Percentiles rank a stretch among this genome's conserved stretches.
These are phyloP conservation scores for Polymixis flavicincta DNA, from an alignment of 2,888 invertebrate species.

Conservation along the genomic window DNA sequence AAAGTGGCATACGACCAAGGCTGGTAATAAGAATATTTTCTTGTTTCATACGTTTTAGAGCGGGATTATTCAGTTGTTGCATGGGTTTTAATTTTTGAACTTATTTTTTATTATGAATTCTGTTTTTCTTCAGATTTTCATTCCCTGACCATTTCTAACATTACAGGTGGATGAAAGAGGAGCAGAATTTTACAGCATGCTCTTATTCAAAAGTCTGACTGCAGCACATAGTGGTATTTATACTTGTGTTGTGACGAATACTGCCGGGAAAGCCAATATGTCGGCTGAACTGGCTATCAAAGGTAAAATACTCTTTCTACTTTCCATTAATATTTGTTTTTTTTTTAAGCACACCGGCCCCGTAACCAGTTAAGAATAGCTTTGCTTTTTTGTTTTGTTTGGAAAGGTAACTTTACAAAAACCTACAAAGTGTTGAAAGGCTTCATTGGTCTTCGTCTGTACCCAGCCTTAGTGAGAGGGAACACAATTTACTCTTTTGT, in stretches of 20 bases:
- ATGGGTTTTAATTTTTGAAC: no score
- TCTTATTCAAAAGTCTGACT: slow-evolving; percentile 93
- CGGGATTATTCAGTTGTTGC: no score
- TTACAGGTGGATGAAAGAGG: slow-evolving; percentile 92
- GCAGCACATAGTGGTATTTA: slow-evolving; percentile 93
- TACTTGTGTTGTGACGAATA: slow-evolving; percentile 93
- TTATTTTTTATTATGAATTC: background rate
- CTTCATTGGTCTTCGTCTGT: slow-evolving; percentile 1
- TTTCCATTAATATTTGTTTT: no score
- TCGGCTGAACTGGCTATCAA: slow-evolving; percentile 93
- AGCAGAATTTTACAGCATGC: slow-evolving; percentile 93
- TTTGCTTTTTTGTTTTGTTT: background rate
- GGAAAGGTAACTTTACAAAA: background rate
- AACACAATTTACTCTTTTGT: slow-evolving; percentile 45
- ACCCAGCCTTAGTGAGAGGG: background rate
- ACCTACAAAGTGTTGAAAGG: background rate
- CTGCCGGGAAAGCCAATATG: slow-evolving; percentile 93
- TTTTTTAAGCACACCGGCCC: no score
- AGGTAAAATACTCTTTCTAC: slow-evolving; percentile 85
- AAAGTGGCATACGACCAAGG: no score
- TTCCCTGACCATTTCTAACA: background rate
- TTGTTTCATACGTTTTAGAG: no score
- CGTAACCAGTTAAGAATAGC: no score
- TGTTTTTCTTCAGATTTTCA: background rate
- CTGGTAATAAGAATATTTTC: no score